Evolutionary conservation across 2,797 vertebrate species (phyloP).

Genomic region (Calcarius lapponicus): DNA sequence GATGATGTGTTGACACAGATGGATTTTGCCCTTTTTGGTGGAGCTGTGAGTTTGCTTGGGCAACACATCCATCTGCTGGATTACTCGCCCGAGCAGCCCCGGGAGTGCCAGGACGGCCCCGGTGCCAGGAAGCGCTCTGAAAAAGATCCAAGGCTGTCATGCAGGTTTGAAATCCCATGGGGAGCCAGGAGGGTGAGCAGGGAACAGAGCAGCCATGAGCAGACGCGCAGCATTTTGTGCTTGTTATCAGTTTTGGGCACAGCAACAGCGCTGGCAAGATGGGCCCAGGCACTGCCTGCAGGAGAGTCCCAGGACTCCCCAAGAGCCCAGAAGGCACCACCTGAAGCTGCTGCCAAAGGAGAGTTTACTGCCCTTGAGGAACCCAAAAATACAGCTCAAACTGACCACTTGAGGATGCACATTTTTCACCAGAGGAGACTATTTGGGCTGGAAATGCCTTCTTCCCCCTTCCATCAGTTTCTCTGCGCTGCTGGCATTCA

Average conservation of each 20-base stretch:
- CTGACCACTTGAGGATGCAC: background rate
- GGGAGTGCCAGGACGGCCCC: background rate
- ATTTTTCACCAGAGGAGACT: background rate
- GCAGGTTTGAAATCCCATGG: background rate
- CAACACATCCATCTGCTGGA: constrained; percentile 28
- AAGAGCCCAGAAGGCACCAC: background rate
- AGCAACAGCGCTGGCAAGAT: background rate
- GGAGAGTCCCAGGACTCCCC: background rate
- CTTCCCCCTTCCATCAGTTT: background rate
- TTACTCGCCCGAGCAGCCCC: background rate
- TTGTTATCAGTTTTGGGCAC: fast-evolving
- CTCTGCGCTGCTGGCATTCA: background rate
- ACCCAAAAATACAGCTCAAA: background rate
- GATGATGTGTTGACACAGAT: constrained; percentile 41
- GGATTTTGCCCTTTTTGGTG: constrained; percentile 50
- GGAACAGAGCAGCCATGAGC: background rate
- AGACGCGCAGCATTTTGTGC: background rate
- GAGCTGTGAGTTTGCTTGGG: constrained; percentile 10
- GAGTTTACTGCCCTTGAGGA: fast-evolving
- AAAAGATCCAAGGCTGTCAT: background rate
- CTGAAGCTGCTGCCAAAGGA: background rate
- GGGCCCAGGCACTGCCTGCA: background rate
- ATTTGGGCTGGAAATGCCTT: background rate
- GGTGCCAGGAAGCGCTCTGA: background rate
- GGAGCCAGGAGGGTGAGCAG: background rate